These are phyloP conservation scores for Anoplolepis gracilipes DNA, from an alignment of 1,140 invertebrate genomes.

Conservation along the genomic window DNA sequence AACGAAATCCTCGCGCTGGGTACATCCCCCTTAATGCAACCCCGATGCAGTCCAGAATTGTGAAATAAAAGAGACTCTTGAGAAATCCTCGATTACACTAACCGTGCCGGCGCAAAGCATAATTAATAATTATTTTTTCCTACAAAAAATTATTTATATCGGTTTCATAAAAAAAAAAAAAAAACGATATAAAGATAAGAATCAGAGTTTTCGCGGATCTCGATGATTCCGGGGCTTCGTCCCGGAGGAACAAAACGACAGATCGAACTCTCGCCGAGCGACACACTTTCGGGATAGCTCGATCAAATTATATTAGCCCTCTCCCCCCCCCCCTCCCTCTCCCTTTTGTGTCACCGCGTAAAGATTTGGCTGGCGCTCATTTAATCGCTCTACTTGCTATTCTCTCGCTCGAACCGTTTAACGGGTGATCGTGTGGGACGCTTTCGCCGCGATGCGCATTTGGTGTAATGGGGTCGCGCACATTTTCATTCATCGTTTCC, in stretches of 20 bases:
- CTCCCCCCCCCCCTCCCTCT: background rate
- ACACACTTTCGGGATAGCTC: conserved; percentile 14
- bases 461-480: conserved; percentile 33
- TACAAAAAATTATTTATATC: background rate
- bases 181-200: too few species aligned
- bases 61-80: background rate
- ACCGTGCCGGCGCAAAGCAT: background rate
- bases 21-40: conserved; percentile 25
- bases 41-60: background rate
- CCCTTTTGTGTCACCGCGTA: too few species aligned
- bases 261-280: background rate
- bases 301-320: conserved; percentile 9
- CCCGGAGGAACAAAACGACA: background rate
- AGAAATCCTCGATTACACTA: background rate
- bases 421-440: background rate
- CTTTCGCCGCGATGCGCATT: conserved; percentile 13
- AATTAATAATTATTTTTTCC: background rate
- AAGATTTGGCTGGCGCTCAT: background rate
- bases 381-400: background rate
- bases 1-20: background rate
- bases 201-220: background rate
- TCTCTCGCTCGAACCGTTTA: background rate
- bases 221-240: background rate
- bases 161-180: background rate
- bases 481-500: conserved; percentile 81